Conservation (phyloP, 2,888 invertebrate species). For the Drosophila yooni region DNA sequence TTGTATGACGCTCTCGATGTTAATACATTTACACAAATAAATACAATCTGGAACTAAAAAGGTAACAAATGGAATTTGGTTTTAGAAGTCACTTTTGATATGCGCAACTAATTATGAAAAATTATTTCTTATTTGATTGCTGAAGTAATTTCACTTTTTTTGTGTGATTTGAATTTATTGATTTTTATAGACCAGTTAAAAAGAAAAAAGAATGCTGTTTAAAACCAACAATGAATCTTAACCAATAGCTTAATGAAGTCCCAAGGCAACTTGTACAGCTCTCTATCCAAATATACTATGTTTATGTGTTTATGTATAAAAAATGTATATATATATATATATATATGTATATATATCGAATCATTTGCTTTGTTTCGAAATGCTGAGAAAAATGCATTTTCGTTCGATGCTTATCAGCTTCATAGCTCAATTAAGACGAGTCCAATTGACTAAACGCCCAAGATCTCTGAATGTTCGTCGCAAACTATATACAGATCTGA, state of each 20-base stretch:
- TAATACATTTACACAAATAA: not conserved
- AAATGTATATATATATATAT: not conserved
- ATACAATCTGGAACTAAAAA: not conserved
- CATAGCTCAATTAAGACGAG: slow-evolving; percentile 52
- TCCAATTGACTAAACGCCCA: slow-evolving; percentile 33
- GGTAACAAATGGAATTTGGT: not conserved
- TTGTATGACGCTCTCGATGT: slow-evolving; percentile 4
- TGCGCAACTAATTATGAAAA: not conserved
- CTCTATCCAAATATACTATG: not conserved
- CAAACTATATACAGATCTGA: not conserved
- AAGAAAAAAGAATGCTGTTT: not conserved
- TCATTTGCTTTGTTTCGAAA: slow-evolving; percentile 17
- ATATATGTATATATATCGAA: not conserved
- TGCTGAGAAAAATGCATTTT: slow-evolving; percentile 5
- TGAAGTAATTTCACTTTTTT: not conserved
- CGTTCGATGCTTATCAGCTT: slow-evolving; percentile 37
- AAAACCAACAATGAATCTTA: slow-evolving; percentile 6
- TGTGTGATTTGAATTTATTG: not conserved
- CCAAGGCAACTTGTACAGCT: slow-evolving; percentile 1
- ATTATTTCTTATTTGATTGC: not conserved
- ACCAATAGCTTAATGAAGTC: not conserved
- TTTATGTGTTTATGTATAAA: not conserved
- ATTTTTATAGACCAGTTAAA: not conserved
- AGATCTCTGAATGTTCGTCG: slow-evolving; percentile 9
- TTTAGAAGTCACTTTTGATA: not conserved